These are phyloP conservation scores for Stichodactyla mertensii DNA, from an alignment of 64 coral and sea anemone species.

Conservation along the genomic window DNA sequence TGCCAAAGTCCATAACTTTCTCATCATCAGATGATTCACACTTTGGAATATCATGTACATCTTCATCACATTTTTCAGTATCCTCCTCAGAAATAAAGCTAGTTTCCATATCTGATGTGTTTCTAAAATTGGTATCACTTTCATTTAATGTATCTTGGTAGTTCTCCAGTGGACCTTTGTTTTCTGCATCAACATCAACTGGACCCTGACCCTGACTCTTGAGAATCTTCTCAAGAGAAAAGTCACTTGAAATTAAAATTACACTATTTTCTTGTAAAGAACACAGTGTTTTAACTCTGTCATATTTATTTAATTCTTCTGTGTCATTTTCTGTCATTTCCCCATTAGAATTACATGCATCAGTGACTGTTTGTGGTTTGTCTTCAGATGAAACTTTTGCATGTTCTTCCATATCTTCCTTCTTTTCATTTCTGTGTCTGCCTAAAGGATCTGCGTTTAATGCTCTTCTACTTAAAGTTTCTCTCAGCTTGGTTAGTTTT, in stretches of 20 bases:
- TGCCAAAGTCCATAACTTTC: not conserved
- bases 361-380: not conserved
- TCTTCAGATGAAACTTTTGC: not conserved
- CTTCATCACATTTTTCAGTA: no score
- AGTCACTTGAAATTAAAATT: not conserved
- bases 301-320: not conserved
- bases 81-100: not conserved
- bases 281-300: not conserved
- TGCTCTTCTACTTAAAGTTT: conserved; percentile 5
- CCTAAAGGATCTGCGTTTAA: not conserved
- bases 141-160: not conserved
- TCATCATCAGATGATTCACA: not conserved
- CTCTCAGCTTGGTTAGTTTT: not conserved
- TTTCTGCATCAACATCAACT: not conserved
- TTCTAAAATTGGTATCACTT: not conserved
- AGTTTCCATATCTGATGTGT: not conserved
- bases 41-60: no score
- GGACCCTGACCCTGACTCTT: not conserved
- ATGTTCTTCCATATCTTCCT: not conserved
- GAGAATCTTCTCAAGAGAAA: not conserved
- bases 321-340: not conserved
- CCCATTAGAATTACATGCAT: not conserved
- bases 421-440: not conserved
- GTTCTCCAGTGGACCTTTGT: not conserved
- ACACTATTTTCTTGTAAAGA: not conserved